Evolutionary conservation across 2,888 invertebrate genomes (phyloP), one percentile per base, ranked within the genome.

Genomic region (Ephialtes manifestator): DNA sequence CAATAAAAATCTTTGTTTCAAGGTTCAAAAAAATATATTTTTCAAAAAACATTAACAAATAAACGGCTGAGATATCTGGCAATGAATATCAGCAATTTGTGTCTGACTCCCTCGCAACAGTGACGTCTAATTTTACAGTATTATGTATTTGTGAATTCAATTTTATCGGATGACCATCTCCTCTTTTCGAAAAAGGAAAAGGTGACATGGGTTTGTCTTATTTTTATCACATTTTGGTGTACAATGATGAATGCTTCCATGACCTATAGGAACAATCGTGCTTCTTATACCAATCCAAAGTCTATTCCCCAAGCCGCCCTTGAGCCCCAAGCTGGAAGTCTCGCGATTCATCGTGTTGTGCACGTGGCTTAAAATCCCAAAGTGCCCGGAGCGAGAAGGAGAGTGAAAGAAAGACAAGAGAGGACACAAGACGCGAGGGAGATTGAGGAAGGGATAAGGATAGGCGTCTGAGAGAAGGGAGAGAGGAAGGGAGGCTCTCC

Each of bases 361-460:
- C 81, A 78, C 84, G 84, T 85, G 80, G 80, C 72, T 77, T 35
- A 68, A 63, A 67, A 74, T 72, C 76, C 76, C 58, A 60, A 72
- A 84, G 81, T 65, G 68, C 24, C 58, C 68, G 68, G 79, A 31
- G 60, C 11, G 58, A 51, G 63, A 53, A 53, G 70, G 68, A 67
- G 55, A 39, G 18, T 67, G 39, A 51, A 35, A 39, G 67, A 77
- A n/a, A 31, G n/a, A n/a, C n/a, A n/a, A n/a, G n/a, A n/a, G 53
- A 65, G 71, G 71, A 65, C 71, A 58, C 74, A 65, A 80, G 76
- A 80, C 60, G 67, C 71, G 55, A 84, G 43, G 31, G 51, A 84
- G 84, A 84, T 84, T 76, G 67, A 79, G 76, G 79, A 79, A 85
- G 76, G 84, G 86, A 83, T 81, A 85, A 85, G 81, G 83, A 83